These are phyloP conservation scores for Chrysaora quinquecirrha DNA, from an alignment of 30 jellyfish, hydroid and myxozoan species.

Conservation along the genomic window DNA sequence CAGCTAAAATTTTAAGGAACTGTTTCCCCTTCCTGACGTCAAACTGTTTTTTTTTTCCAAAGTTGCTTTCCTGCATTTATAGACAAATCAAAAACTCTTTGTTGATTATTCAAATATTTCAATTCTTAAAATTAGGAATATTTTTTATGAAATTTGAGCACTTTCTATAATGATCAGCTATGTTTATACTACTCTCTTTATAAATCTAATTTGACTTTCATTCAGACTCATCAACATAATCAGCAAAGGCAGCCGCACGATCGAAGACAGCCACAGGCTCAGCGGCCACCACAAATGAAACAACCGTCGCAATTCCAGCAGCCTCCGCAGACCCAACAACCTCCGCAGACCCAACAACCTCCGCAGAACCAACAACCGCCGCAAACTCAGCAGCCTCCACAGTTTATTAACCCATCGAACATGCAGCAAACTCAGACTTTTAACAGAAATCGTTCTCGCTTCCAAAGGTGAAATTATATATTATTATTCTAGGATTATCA, in stretches of 20 bases:
- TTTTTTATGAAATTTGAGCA: too few species aligned
- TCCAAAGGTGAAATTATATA: slow-evolving; percentile 19
- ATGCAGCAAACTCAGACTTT: slow-evolving; percentile 34
- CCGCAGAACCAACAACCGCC: too few species aligned
- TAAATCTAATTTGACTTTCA: not conserved
- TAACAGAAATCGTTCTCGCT: slow-evolving; percentile 13
- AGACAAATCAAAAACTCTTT: too few species aligned
- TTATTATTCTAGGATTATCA: not conserved
- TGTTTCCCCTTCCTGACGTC: too few species aligned
- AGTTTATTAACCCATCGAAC: slow-evolving; percentile 26
- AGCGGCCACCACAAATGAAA: not conserved
- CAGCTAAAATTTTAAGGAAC: too few species aligned
- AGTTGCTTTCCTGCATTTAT: too few species aligned
- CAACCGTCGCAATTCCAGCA: slow-evolving; percentile 6
- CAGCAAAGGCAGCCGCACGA: slow-evolving; percentile 16
- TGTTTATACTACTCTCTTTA: not conserved
- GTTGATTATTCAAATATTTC: too few species aligned
- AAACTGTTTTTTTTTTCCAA: too few species aligned
- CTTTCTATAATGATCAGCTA: not conserved
- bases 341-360: not conserved
- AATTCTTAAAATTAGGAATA: too few species aligned
- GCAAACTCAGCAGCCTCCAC: too few species aligned
- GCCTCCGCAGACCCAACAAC: slow-evolving; percentile 2
- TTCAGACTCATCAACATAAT: not conserved
- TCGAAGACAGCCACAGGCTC: slow-evolving; percentile 6